Evolutionary conservation across 1,140 invertebrate genomes (phyloP).

Genomic region (Chymomyza costata): DNA sequence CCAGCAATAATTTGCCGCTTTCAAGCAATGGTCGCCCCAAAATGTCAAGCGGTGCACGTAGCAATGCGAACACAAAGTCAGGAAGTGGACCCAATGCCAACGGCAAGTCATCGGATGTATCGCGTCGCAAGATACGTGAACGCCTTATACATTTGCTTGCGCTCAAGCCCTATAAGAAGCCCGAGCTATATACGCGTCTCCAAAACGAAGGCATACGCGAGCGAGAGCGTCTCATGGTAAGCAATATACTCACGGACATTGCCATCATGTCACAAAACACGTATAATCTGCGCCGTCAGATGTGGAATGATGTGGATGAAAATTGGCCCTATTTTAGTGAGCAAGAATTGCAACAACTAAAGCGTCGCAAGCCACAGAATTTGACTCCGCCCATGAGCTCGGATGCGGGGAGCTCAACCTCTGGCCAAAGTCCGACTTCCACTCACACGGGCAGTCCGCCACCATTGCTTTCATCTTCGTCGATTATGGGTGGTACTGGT

Average conservation of each 20-base stretch:
- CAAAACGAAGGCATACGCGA: constrained; percentile 90
- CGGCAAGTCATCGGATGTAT: constrained; percentile 51
- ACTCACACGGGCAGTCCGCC: constrained; percentile 82
- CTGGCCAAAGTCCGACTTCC: constrained; percentile 82
- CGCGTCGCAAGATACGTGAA: constrained; percentile 78
- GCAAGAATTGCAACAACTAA: constrained; percentile 89
- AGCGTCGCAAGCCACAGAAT: constrained; percentile 91
- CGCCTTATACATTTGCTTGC: constrained; percentile 94
- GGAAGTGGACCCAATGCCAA: constrained; percentile 8
- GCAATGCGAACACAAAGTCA: constrained; percentile 51
- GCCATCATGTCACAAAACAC: constrained; percentile 86
- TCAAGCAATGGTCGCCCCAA: constrained; percentile 43
- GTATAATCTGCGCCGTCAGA: constrained; percentile 87
- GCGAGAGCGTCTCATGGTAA: constrained; percentile 85
- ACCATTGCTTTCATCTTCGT: constrained; percentile 52
- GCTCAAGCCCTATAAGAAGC: constrained; percentile 93
- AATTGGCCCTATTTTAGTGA: constrained; percentile 96
- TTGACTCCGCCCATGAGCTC: constrained; percentile 90
- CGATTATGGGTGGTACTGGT: constrained; percentile 76
- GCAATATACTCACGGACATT: constrained; percentile 86
- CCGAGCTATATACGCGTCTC: constrained; percentile 88
- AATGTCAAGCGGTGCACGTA: constrained; percentile 43
- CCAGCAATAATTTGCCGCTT: background rate
- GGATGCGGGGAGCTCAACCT: constrained; percentile 80
- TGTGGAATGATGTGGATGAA: constrained; percentile 94